Evolutionary conservation across 2,113 vertebrate species (phyloP).

Genomic region (Microtus montanus): DNA sequence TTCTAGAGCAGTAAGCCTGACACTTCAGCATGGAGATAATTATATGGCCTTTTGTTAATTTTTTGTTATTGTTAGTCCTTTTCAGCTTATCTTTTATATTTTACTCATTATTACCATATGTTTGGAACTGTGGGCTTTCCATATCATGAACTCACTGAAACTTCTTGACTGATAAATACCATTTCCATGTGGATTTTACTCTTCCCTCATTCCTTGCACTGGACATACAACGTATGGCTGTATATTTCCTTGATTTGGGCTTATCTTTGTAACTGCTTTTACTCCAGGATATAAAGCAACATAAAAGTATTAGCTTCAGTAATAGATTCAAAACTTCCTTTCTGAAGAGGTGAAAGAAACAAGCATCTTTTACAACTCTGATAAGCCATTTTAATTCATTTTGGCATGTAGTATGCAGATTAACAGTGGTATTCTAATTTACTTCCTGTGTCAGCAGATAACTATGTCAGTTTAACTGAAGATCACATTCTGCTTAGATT

Average conservation of each 20-base stretch:
- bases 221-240: not conserved
- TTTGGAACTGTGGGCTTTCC: not conserved
- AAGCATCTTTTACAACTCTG: not conserved
- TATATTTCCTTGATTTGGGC: not conserved
- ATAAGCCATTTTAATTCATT: not conserved
- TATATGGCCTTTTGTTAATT: not conserved
- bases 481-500: not conserved
- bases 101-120: not conserved
- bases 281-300: not conserved
- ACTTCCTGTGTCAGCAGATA: not conserved
- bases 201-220: not conserved
- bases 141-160: not conserved
- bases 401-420: not conserved
- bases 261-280: not conserved
- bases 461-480: not conserved
- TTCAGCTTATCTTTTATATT: not conserved
- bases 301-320: not conserved
- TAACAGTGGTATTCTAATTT: not conserved
- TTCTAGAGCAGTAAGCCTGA: not conserved
- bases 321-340: conserved; percentile 14
- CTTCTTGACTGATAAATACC: not conserved
- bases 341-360: not conserved
- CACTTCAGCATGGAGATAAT: not conserved
- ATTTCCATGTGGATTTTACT: not conserved
- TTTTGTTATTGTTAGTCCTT: not conserved